Conservation (phyloP, 1,140 invertebrate species). For the Papilio polytes region DNA sequence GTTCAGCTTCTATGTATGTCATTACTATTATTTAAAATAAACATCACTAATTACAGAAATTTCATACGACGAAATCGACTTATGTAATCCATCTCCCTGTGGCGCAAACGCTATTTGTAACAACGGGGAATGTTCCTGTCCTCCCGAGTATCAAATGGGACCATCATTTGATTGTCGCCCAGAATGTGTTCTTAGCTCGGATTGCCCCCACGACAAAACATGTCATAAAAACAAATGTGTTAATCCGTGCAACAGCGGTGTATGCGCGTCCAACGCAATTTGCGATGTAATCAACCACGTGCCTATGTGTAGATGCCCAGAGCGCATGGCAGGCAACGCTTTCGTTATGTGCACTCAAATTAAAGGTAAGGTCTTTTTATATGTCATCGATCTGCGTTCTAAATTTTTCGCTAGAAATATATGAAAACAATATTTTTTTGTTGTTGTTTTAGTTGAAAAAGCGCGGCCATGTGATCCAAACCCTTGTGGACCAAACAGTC, state of each 20-base stretch:
- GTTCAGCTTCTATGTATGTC: background rate
- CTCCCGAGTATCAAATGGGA: constrained; percentile 85
- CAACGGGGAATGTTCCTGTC: constrained; percentile 87
- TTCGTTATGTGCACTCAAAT: constrained; percentile 86
- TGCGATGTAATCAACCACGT: constrained; percentile 89
- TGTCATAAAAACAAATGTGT: constrained; percentile 86
- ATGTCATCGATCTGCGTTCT: background rate
- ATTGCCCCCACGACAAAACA: constrained; percentile 85
- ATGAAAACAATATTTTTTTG: background rate
- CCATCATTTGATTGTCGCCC: constrained; percentile 86
- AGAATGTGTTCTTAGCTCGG: constrained; percentile 86
- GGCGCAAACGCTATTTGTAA: constrained; percentile 88
- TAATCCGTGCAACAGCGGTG: constrained; percentile 85
- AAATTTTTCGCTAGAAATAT: background rate
- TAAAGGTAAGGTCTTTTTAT: constrained; percentile 78
- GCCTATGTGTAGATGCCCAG: constrained; percentile 87
- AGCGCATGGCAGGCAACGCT: constrained; percentile 89
- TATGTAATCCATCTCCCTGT: constrained; percentile 89
- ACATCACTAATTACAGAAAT: constrained; percentile 68
- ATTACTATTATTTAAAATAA: constrained; percentile 43
- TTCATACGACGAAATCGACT: constrained; percentile 81
- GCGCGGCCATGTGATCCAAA: constrained; percentile 84
- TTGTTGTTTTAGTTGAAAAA: constrained; percentile 64
- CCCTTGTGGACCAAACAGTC: constrained; percentile 86
- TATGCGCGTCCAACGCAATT: constrained; percentile 88